Evolutionary conservation across 2,113 vertebrate species (phyloP), one percentile per base, ranked within the genome.

Genomic region (Aspiorhynchus laticeps): DNA sequence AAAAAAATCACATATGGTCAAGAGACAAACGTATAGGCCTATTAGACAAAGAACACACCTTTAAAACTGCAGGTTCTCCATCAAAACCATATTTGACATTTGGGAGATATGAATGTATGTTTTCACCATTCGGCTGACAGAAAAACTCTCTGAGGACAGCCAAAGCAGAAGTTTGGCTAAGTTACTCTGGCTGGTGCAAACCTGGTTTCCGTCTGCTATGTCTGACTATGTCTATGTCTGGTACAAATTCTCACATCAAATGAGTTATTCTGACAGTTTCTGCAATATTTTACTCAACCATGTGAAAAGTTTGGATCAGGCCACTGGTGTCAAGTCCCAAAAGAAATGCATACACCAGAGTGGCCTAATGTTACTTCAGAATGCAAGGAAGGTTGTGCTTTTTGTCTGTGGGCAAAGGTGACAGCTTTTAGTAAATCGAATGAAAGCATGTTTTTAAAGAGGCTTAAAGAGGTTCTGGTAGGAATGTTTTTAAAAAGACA

Each of bases 121-220:
- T 24, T 56, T 79, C 19, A 21, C 53, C 19, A 31, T 78, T 53
- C 5, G n/a, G 43, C 75, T 53, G 28, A 78, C 26, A 59, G 31
- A n/a, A 79, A 79, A 56, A 4, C 5, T 80, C 21, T 17, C 21
- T 10, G 11, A 59, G 31, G 17, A n/a, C 51, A 59, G 56, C 24
- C 24, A 79, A 59, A 36, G 17, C 48, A 59, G 17, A 56, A 59
- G 51, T 53, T 17, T 53, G 75, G 75, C 75, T 36, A 19, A 59
- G 8, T n/a, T 31, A 8, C 51, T 80, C 53, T 81, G 59, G 79
- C 24, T 65, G 56, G 36, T 43, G 36, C 38, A 81, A 81, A 65
- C 56, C 59, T 65, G 79, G n/a, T 81, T 81, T 81, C 80, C n/a
- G n/a, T 81, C 80, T 81, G 80, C 17, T 46, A 46, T 7, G 6